Conservation (phyloP, 37 sponge, comb jelly and placozoan genomes). For the Oopsacas minuta region DNA sequence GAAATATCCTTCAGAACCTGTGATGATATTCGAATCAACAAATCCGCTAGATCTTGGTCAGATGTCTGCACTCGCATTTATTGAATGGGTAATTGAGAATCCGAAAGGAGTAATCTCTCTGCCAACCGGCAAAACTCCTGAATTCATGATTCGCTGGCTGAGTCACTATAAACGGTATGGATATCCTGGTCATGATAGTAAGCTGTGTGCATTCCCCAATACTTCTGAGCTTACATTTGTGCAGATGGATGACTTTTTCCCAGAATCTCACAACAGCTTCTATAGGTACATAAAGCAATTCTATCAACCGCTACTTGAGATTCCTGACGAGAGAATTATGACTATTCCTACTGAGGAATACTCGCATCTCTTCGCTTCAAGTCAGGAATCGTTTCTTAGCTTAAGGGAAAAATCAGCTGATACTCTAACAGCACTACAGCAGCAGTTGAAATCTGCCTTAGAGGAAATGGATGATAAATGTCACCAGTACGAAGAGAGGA, state of each 20-base stretch:
- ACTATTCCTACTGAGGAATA: slow-evolving; percentile 6
- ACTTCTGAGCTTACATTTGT: background rate
- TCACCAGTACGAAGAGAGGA: slow-evolving; percentile 10
- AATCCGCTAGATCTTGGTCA: background rate
- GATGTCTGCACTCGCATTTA: slow-evolving; percentile 2
- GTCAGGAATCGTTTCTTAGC: background rate
- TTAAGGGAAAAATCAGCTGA: background rate
- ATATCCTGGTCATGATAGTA: background rate
- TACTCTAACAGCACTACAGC: background rate
- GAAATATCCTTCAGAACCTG: background rate
- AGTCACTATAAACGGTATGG: background rate
- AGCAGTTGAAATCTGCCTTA: background rate
- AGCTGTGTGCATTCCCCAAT: background rate
- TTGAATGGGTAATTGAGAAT: slow-evolving; percentile 9
- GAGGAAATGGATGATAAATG: background rate
- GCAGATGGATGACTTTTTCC: slow-evolving; percentile 9
- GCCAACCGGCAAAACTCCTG: background rate
- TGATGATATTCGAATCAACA: background rate
- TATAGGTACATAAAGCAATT: background rate
- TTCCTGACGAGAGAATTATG: background rate
- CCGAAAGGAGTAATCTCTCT: slow-evolving; percentile 10
- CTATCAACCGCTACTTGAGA: background rate
- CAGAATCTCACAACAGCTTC: background rate
- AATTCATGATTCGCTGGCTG: slow-evolving; percentile 17
- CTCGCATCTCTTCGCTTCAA: background rate